Conservation (phyloP, 2,113 vertebrate species). For the Rynchops niger region DNA sequence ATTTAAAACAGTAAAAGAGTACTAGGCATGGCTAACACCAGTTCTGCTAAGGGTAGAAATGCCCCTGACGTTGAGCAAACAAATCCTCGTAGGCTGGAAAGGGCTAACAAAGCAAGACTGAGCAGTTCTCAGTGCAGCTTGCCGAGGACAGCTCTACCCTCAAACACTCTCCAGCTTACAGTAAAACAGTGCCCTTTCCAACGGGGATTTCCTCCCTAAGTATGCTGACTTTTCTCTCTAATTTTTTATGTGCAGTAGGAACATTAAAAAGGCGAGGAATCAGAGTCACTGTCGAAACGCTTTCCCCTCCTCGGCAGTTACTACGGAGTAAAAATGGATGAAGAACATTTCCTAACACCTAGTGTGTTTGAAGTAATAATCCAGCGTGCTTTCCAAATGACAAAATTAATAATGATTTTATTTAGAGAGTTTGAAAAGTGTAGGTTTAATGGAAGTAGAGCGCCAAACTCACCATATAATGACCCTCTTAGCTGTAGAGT, state of each 20-base stretch:
- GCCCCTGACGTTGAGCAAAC: not conserved
- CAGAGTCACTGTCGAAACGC: not conserved
- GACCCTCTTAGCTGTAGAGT: slow-evolving; percentile 51
- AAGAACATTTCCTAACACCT: slow-evolving; percentile 52
- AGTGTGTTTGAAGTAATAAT: slow-evolving; percentile 22
- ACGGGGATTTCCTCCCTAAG: not conserved
- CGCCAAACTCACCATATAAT: slow-evolving; percentile 20
- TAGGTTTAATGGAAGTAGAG: slow-evolving; percentile 38
- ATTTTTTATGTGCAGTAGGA: not conserved
- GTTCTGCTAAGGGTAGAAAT: not conserved
- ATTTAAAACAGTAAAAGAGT: not conserved
- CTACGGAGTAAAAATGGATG: not conserved
- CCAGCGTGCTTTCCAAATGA: not conserved
- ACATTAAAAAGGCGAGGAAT: not conserved
- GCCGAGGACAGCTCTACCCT: not conserved
- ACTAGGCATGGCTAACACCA: not conserved
- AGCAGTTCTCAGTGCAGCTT: not conserved
- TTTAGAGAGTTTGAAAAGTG: slow-evolving; percentile 51
- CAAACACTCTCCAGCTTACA: not conserved
- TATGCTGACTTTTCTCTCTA: not conserved
- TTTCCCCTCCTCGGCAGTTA: not conserved
- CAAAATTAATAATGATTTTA: slow-evolving; percentile 56
- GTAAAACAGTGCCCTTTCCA: not conserved
- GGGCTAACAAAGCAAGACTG: not conserved
- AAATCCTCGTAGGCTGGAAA: not conserved